A percentile compares a stretch with the other conserved stretches of the same genome.
These are phyloP conservation scores for Nanorana parkeri DNA, from an alignment of 2,113 vertebrate species.

Conservation along the genomic window DNA sequence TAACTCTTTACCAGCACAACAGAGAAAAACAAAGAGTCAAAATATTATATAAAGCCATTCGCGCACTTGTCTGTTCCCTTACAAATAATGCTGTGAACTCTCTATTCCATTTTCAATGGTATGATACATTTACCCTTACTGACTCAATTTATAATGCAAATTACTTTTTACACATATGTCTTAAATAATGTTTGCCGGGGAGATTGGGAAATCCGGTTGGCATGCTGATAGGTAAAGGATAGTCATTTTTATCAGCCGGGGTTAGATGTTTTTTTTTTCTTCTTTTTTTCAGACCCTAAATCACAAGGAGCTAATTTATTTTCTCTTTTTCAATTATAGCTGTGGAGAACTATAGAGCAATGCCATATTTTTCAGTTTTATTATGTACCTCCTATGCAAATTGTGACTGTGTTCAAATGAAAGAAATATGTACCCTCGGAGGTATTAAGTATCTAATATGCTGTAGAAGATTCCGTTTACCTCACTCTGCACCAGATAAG, in stretches of 20 bases:
- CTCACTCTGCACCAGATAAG: conserved; percentile 54
- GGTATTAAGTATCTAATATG: conserved; percentile 56
- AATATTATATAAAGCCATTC: neutral
- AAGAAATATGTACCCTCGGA: conserved; percentile 56
- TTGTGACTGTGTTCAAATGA: conserved; percentile 50
- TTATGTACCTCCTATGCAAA: conserved; percentile 57
- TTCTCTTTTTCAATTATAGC: conserved; percentile 59
- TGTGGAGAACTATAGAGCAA: conserved; percentile 47
- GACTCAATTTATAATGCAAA: conserved; percentile 58
- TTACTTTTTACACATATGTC: conserved; percentile 57
- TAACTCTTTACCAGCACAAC: neutral
- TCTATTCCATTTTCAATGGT: conserved; percentile 39
- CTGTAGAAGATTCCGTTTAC: conserved; percentile 54
- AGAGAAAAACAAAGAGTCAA: neutral
- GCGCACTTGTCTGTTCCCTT: conserved; percentile 24
- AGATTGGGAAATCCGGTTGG: conserved; percentile 53
- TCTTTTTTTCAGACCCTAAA: conserved; percentile 51
- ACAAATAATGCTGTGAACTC: conserved; percentile 31
- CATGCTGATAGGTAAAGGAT: conserved; percentile 51
- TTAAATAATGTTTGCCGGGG: conserved; percentile 46
- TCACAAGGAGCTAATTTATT: conserved; percentile 56
- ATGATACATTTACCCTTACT: conserved; percentile 46
- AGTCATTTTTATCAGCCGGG: conserved; percentile 52
- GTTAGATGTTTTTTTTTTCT: conserved; percentile 40
- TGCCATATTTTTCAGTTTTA: conserved; percentile 57